Base-by-base conservation (phyloP, 2,888 invertebrate species). In the Meteorus colon region DNA sequence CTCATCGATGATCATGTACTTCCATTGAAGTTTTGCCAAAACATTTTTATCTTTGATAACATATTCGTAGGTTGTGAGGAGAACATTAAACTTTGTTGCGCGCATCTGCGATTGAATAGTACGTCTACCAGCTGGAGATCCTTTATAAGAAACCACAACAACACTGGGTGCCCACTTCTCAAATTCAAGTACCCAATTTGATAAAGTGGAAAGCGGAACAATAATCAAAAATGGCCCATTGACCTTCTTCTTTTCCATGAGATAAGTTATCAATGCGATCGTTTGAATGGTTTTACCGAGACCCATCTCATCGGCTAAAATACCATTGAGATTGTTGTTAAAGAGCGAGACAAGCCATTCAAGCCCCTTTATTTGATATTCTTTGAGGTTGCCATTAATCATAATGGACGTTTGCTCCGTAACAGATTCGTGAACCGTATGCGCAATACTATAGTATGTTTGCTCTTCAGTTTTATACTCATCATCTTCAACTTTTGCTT, bases 1-100 rank as follows among this genome's bases (percentile, higher is more conserved):
- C 90, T 99, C 99, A 90, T 99, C 99, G 85, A 99, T 99, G 81
- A 99, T 99, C 99, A 99, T 99, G 90, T 99, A 99, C 90, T 99
- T 99, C 98, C 99, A 99, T 81, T 96, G 96, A 37, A 97, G 91
- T 94, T 99, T 99, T 24, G 98, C 96, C 75, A 99, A 91, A 14
- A 97, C 95, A 3, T 96, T 94, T 89, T 99, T 99, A 90, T 99
- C 99, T 91, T 98, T 99, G 85, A 99, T 98, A 79, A 99, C 97
- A 90, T 99, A 99, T 89, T 99, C 99, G 87, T 99, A 99, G 0
- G 99, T 99, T 16, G 99, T 99, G 66, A 99, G 92, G 48, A 99
- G 92, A 16, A 99, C 99, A 90, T 99, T 99, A 90, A 99, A 99
- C 90, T 98, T 98, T 16, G 96, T 95, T 34, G 96, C 94, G 34